A percentile compares a stretch with the other conserved stretches of the same genome.
Evolutionary conservation across 2,797 vertebrate genomes (phyloP).

Genomic region (Siniperca undulata): DNA sequence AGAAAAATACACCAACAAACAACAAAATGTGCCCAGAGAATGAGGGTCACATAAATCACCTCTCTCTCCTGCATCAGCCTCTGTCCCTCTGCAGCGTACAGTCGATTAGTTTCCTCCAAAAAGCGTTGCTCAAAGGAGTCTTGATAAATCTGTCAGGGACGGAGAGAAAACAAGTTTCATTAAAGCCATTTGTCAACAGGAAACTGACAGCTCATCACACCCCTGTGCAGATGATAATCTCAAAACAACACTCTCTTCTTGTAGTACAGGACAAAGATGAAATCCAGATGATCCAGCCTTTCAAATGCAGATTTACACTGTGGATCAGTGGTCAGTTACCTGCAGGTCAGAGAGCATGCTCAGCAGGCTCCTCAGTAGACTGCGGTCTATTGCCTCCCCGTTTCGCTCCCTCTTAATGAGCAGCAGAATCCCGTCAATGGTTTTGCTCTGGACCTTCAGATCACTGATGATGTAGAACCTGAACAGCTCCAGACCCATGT

Average conservation of each 20-base stretch:
- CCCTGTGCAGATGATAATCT: constrained; percentile 11
- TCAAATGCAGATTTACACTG: background rate
- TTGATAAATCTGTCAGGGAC: constrained; percentile 93
- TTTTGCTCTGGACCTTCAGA: constrained; percentile 98
- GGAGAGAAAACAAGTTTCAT: constrained; percentile 57
- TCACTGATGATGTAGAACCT: constrained; percentile 99
- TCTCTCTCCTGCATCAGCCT: constrained; percentile 99
- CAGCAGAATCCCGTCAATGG: constrained; percentile 97
- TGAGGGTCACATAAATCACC: constrained; percentile 84
- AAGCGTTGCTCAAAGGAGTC: constrained; percentile 98
- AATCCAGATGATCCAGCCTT: constrained; percentile 2
- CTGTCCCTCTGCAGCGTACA: constrained; percentile 98
- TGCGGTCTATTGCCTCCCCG: constrained; percentile 96
- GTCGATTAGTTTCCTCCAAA: constrained; percentile 97
- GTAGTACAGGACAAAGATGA: background rate
- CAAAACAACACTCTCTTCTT: constrained; percentile 23
- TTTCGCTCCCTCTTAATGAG: constrained; percentile 96
- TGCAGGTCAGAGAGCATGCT: constrained; percentile 99
- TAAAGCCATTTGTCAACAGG: constrained; percentile 60
- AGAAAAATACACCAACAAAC: constrained; percentile 1
- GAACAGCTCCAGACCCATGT: constrained; percentile 99
- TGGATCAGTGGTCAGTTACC: constrained; percentile 76
- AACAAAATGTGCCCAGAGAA: background rate
- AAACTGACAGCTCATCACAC: constrained; percentile 44
- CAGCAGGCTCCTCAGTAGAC: constrained; percentile 95